These are phyloP conservation scores for Balaenoptera acutorostrata DNA, from an alignment of 2,113 vertebrate species.

Conservation along the genomic window DNA sequence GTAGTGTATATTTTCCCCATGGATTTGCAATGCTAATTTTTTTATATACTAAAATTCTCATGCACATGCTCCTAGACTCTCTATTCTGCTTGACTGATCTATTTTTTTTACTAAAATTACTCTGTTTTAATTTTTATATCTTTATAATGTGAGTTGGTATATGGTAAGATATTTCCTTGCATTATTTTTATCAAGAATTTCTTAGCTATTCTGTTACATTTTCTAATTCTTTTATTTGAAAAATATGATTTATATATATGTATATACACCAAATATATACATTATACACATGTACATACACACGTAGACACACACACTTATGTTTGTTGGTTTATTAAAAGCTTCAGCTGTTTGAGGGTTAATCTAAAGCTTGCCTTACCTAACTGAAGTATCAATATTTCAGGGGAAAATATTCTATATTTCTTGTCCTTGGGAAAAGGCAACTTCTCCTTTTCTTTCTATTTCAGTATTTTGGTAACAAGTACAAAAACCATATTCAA, in stretches of 20 bases:
- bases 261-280: background rate
- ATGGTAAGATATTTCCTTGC: background rate
- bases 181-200: background rate
- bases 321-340: background rate
- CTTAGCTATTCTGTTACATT: background rate
- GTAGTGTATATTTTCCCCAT: background rate
- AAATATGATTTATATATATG: background rate
- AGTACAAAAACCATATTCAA: background rate
- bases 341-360: background rate
- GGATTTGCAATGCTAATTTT: background rate
- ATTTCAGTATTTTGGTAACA: background rate
- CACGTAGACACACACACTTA: background rate
- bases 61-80: background rate
- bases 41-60: background rate
- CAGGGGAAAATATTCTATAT: background rate
- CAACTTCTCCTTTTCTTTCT: background rate
- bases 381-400: background rate
- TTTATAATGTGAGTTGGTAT: background rate
- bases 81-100: background rate
- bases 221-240: background rate
- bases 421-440: background rate
- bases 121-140: background rate
- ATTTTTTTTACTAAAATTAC: background rate
- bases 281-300: background rate
- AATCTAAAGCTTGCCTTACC: background rate